Conservation (phyloP, 2,113 vertebrate species). For the Laticauda colubrina region DNA sequence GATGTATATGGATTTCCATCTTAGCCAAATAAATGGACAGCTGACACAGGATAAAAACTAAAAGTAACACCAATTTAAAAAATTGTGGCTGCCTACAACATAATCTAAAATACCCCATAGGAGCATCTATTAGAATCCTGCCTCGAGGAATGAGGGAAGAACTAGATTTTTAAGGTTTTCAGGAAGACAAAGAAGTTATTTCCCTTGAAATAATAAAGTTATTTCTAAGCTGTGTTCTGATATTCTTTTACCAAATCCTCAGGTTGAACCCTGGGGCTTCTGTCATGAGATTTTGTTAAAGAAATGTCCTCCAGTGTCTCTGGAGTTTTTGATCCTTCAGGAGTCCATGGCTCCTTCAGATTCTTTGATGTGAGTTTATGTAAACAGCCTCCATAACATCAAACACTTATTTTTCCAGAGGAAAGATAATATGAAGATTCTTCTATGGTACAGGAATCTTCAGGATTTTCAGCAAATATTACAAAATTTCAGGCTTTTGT, state of each 20-base stretch:
- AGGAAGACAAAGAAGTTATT: background rate
- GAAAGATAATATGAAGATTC: background rate
- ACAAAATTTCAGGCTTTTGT: background rate
- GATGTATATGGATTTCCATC: background rate
- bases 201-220: too few species aligned
- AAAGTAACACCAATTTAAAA: background rate
- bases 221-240: background rate
- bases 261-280: background rate
- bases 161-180: background rate
- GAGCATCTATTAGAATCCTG: background rate
- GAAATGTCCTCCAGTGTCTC: background rate
- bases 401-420: background rate
- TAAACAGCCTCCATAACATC: background rate
- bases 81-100: background rate
- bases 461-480: background rate
- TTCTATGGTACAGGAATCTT: background rate
- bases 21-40: background rate
- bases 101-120: background rate
- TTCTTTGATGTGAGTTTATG: background rate
- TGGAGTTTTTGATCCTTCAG: background rate
- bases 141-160: background rate
- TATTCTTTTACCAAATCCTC: background rate
- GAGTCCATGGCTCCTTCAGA: background rate
- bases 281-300: background rate
- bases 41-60: background rate